phyloP scores from a whole-genome alignment of 53 echinoderm and acorn worm genomes.

The Astropecten irregularis region DNA sequence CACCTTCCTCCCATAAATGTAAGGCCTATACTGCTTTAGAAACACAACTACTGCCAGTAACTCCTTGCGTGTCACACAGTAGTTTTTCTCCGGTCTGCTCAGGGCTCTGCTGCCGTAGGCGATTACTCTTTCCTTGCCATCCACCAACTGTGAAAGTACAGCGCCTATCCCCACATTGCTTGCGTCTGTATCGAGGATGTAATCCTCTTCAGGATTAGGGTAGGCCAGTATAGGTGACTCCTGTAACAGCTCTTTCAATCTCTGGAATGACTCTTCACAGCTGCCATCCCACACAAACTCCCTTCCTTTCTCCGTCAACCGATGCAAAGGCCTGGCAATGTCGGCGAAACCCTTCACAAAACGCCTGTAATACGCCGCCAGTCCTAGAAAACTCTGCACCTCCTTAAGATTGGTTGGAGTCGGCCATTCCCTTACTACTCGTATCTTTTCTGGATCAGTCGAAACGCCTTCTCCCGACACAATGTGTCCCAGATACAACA shows the following conservation, averaged over 20 bases:
- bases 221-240: slow-evolving; percentile 17
- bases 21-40: slow-evolving; percentile 23
- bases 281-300: slow-evolving; percentile 11
- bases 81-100: slow-evolving; percentile 37
- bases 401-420: not conserved
- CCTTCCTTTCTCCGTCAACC: slow-evolving; percentile 12
- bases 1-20: slow-evolving; percentile 15
- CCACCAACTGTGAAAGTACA: slow-evolving; percentile 47
- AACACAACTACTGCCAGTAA: slow-evolving; percentile 37
- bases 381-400: not conserved
- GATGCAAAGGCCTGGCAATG: not conserved
- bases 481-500: not conserved
- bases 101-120: slow-evolving; percentile 49
- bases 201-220: not conserved
- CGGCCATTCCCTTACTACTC: not conserved
- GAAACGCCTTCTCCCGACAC: not conserved
- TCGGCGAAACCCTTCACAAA: not conserved
- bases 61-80: slow-evolving; percentile 52
- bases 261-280: not conserved
- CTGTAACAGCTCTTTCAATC: not conserved
- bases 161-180: slow-evolving; percentile 48
- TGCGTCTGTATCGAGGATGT: slow-evolving; percentile 22
- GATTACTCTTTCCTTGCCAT: slow-evolving; percentile 50
- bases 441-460: not conserved
- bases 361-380: not conserved